Conservation (phyloP, 2,113 vertebrate species). For the Phalacrocorax aristotelis region DNA sequence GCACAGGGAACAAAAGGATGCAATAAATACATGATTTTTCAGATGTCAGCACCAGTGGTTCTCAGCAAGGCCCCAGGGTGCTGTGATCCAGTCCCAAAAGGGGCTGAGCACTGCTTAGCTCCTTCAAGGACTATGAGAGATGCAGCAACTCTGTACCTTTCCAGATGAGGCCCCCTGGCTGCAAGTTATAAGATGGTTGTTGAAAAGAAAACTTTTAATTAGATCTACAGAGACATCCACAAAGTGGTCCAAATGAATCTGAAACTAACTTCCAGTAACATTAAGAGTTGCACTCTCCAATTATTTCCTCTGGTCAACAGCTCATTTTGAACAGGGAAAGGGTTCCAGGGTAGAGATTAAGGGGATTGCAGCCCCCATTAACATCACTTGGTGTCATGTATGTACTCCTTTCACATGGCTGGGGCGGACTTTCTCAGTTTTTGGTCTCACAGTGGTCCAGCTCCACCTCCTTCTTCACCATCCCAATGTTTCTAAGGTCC, state of each 20-base stretch:
- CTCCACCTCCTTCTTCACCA: background rate
- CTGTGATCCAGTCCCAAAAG: background rate
- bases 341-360: background rate
- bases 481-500: background rate
- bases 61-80: background rate
- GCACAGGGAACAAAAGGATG: background rate
- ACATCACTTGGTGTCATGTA: background rate
- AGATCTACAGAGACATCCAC: slow-evolving; percentile 6
- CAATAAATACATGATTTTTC: background rate
- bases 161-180: background rate
- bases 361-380: background rate
- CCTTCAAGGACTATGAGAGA: background rate
- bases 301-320: background rate
- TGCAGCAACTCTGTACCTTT: background rate
- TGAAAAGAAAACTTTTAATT: slow-evolving; percentile 32
- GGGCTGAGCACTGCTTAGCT: background rate
- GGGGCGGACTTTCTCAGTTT: background rate
- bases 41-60: background rate
- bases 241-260: background rate
- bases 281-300: background rate
- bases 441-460: background rate
- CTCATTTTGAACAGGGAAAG: background rate
- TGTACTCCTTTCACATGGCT: background rate
- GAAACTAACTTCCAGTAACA: background rate
- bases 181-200: background rate